A percentile compares a stretch with the other conserved stretches of the same genome.
Evolutionary conservation across 64 coral and sea anemone species (phyloP).

Genomic region (Actinia equina): DNA sequence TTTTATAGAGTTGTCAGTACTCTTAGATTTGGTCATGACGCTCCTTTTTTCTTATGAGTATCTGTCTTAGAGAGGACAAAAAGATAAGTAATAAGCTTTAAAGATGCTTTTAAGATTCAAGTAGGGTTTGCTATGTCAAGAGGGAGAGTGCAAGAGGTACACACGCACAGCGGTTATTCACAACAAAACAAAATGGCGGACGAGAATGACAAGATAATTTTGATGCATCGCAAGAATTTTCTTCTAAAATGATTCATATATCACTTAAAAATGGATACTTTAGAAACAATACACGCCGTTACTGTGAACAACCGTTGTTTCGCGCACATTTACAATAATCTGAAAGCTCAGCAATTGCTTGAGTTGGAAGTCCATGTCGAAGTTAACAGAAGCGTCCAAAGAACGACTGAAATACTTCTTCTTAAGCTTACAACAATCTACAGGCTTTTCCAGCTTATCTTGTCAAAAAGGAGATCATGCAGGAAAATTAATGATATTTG

Average conservation of each 20-base stretch:
- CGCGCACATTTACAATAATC: neutral
- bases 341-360: neutral
- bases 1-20: neutral
- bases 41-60: neutral
- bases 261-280: neutral
- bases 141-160: too few species aligned
- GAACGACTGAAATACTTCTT: conserved; percentile 23
- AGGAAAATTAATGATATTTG: neutral
- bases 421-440: conserved; percentile 51
- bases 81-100: neutral
- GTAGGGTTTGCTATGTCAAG: conserved; percentile 9
- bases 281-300: neutral
- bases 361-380: neutral
- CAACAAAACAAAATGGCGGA: conserved; percentile 25
- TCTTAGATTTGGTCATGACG: neutral
- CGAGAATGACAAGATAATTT: neutral
- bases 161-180: conserved; percentile 23
- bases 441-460: conserved; percentile 29
- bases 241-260: neutral
- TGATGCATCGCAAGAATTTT: neutral
- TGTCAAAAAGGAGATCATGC: neutral
- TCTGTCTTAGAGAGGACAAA: neutral
- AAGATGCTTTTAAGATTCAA: neutral
- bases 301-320: neutral
- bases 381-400: neutral